These are phyloP conservation scores for Amphipyra berbera DNA, from an alignment of 2,888 invertebrate species.

Conservation along the genomic window DNA sequence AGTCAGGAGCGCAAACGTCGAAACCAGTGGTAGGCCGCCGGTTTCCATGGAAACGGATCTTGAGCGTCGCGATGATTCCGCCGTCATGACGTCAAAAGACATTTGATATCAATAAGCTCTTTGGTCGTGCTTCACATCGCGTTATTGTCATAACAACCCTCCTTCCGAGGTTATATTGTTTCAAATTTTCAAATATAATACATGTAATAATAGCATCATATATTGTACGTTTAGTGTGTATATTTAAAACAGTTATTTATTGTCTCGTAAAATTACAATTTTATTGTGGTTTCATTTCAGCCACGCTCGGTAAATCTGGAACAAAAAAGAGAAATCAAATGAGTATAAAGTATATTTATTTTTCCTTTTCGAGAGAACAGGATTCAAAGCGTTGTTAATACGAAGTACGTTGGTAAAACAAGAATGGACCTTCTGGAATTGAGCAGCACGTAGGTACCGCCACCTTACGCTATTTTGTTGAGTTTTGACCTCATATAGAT, in stretches of 20 bases:
- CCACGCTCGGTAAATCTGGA: constrained; percentile 69
- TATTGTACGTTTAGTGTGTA: constrained; percentile 42
- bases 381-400: constrained; percentile 33
- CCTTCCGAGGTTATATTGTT: constrained; percentile 63
- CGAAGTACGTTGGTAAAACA: constrained; percentile 2
- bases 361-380: constrained; percentile 20
- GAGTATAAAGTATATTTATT: constrained; percentile 34
- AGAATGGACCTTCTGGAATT: too few species aligned
- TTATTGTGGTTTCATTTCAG: constrained; percentile 68
- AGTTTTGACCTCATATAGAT: too few species aligned
- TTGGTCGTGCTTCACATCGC: constrained; percentile 69
- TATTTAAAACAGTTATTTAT: constrained; percentile 57
- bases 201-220: constrained; percentile 42
- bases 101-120: constrained; percentile 62
- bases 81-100: constrained; percentile 76
- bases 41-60: constrained; percentile 82
- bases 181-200: constrained; percentile 58
- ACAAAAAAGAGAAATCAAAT: constrained; percentile 67
- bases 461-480: background rate
- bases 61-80: constrained; percentile 72
- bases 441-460: background rate
- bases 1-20: constrained; percentile 85
- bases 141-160: constrained; percentile 65
- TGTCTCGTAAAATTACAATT: constrained; percentile 62
- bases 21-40: constrained; percentile 83